These are phyloP conservation scores for Sipha flava DNA, from an alignment of 1,140 invertebrate species.

Conservation along the genomic window DNA sequence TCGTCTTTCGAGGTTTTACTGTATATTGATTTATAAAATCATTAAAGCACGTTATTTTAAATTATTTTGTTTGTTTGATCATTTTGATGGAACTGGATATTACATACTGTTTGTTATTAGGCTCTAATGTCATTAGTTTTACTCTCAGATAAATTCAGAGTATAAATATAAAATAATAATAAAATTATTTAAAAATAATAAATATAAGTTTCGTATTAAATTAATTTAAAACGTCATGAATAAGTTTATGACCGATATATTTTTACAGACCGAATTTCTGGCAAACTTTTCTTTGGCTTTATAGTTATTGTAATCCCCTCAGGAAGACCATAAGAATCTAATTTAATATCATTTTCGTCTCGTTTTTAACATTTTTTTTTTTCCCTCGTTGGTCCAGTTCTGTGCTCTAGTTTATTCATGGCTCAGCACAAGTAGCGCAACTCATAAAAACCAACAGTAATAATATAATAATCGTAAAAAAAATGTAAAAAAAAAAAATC, in stretches of 20 bases:
- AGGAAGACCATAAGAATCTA: background rate
- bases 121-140: too few species aligned
- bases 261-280: background rate
- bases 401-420: background rate
- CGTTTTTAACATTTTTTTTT: background rate
- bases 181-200: too few species aligned
- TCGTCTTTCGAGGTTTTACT: too few species aligned
- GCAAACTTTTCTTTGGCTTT: background rate
- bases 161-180: too few species aligned
- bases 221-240: too few species aligned
- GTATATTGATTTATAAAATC: too few species aligned
- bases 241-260: background rate
- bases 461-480: slow-evolving; percentile 23
- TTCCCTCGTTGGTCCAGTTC: background rate
- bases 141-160: too few species aligned
- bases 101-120: too few species aligned
- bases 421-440: background rate
- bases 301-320: background rate
- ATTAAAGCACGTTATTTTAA: too few species aligned
- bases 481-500: slow-evolving; percentile 9
- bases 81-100: too few species aligned
- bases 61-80: too few species aligned
- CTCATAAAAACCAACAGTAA: slow-evolving; percentile 18
- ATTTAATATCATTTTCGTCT: slow-evolving; percentile 27
- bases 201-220: too few species aligned